A percentile compares a stretch with the other conserved stretches of the same genome.
These are phyloP conservation scores for Ophioderma brevispina DNA, from an alignment of 35 echinoderm and acorn worm species.

Conservation along the genomic window DNA sequence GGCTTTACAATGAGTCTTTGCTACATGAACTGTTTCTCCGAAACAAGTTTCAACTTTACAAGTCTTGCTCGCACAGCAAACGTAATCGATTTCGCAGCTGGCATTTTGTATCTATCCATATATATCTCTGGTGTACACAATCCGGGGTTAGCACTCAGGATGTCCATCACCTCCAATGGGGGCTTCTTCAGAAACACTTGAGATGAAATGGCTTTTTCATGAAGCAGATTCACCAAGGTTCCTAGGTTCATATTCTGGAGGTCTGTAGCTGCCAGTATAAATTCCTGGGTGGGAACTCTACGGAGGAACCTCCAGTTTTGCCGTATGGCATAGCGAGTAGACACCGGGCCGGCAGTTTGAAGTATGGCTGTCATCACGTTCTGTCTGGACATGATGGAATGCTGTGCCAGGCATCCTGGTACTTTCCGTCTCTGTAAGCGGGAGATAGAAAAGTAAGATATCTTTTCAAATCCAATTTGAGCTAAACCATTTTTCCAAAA, in stretches of 20 bases:
- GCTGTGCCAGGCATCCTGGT: background rate
- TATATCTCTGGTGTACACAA: background rate
- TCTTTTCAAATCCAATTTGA: too few relatives aligned
- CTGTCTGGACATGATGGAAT: background rate
- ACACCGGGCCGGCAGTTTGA: background rate
- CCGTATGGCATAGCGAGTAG: background rate
- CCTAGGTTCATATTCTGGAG: background rate
- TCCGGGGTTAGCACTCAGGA: background rate
- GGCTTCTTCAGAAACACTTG: background rate
- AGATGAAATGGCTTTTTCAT: background rate
- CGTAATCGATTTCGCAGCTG: background rate
- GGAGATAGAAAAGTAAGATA: too few relatives aligned
- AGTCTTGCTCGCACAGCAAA: background rate
- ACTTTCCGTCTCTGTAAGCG: too few relatives aligned
- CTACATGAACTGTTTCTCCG: background rate
- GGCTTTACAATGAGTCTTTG: too few relatives aligned
- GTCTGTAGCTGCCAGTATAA: background rate
- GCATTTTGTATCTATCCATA: background rate
- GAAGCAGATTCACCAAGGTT: background rate
- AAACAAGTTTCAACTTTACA: background rate
- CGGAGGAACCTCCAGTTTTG: background rate
- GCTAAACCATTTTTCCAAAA: too few relatives aligned
- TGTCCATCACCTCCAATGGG: background rate
- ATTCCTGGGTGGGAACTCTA: background rate
- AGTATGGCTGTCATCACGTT: background rate